Base-by-base conservation (phyloP, 2,113 vertebrate species). In the Nerophis ophidion region DNA sequence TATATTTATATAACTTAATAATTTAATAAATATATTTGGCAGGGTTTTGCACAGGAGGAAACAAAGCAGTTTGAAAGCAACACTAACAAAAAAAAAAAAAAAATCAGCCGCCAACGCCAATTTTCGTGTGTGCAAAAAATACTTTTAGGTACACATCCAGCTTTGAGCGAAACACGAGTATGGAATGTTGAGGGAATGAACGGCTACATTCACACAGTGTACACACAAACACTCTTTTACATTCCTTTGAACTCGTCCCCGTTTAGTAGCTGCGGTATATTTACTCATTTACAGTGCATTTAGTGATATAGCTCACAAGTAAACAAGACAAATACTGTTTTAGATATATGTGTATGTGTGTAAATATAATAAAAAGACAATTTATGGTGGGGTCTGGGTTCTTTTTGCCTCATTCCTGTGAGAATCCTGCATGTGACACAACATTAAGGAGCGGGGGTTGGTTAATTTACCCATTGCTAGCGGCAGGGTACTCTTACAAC, bases 111-210 rank as follows among this genome's bases (percentile, higher is more conserved):
- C 72, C 77, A 90, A 89, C 86, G 81, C 87, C 80, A 89, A 80
- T 52, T 40, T 12, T 26, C n/a, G 40, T 12, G 40, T 44, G 11
- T 44, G 79, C 65, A 44, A 63, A 71, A 83, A 82, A 77, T 80
- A 65, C 84, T 85, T 80, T 73, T 66, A 83, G 71, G 86, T 89
- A 88, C 89, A 92, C 89, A 87, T 83, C 89, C 82, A 86, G 88
- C 91, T 68, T 87, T 50, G 8, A 85, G 61, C 85, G 81, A 86
- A 42, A 56, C 10, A 42, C 38, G 19, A 56, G 54, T 16, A 44
- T 17, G 90, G 91, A 94, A 94, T 92, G 91, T 92, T 87, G 84
- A 86, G 88, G 88, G 85, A 38, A 78, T 47, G 51, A 72, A 47
- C 5, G n/a, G 40, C 5, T 40, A 65, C 61, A 66, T 67, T 65